Conservation (phyloP, 2,888 invertebrate species). For the Drosophila kambysellisi region DNA sequence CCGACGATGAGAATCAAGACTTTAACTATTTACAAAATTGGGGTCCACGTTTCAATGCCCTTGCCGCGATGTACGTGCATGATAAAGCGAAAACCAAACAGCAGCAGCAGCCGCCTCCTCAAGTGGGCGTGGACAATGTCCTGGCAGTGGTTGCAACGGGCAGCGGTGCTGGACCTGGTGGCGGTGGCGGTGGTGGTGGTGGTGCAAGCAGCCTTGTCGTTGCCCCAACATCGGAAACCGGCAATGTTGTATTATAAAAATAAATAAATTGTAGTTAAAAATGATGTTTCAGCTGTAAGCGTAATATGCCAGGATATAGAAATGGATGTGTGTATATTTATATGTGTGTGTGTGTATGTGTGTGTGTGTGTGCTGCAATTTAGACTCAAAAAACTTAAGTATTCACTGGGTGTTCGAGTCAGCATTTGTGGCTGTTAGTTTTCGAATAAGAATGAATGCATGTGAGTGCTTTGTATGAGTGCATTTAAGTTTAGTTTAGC, state of each 20-base stretch:
- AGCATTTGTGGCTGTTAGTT: constrained; percentile 5
- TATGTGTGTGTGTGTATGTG: neutral
- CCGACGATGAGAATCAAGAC: constrained; percentile 97
- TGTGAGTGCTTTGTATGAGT: constrained; percentile 5
- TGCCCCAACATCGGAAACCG: constrained; percentile 36
- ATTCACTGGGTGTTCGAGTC: constrained; percentile 26
- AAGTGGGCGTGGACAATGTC: constrained; percentile 49
- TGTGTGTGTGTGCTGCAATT: constrained; percentile 35
- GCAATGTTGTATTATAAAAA: constrained; percentile 79
- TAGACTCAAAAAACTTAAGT: constrained; percentile 38
- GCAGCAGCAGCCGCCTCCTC: constrained; percentile 21
- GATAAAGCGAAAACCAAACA: constrained; percentile 78
- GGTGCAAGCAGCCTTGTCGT: constrained; percentile 51
- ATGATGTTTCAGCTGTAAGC: constrained; percentile 77
- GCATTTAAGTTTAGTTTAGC: constrained; percentile 14
- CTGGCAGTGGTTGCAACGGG: constrained; percentile 65
- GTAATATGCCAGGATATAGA: constrained; percentile 45
- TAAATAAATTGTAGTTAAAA: constrained; percentile 78
- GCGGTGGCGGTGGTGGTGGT: constrained; percentile 24
- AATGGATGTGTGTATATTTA: constrained; percentile 22
- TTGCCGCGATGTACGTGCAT: constrained; percentile 96
- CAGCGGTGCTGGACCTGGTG: constrained; percentile 71
- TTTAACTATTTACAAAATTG: constrained; percentile 98
- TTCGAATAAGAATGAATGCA: neutral
- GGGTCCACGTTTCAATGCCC: constrained; percentile 98